Evolutionary conservation across 2,888 invertebrate species (phyloP), one percentile per base, ranked within the genome.

Genomic region (Bursaphelenchus okinawaensis): DNA sequence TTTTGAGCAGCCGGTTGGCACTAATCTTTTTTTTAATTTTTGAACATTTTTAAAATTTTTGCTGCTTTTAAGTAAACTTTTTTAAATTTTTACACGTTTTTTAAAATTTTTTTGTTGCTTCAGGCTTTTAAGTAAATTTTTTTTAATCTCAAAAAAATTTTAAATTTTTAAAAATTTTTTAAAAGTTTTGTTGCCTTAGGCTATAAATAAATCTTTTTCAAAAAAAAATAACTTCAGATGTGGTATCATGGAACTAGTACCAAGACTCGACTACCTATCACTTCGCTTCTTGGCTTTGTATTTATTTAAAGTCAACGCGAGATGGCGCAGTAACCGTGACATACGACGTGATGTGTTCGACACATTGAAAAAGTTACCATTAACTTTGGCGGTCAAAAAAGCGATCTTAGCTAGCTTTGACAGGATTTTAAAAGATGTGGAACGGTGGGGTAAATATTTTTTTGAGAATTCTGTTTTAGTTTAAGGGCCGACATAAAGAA

Each of bases 361-460:
- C n/a, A 57, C 54, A 51, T 50, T 70, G 57, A 55, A 50, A 31
- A 29, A 29, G 16, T 69, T 64, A 65, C 50, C 56, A 12, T 51
- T 70, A n/a, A 63, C 61, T 9, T 40, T 52, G 51, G 20, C 52
- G 31, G 40, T 63, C 24, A 60, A 65, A 56, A 22, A 50, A 19
- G 51, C 57, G 19, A 65, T 70, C 24, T 50, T 61, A 8, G 70
- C 66, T 27, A 50, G 61, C 7, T 50, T 70, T 19, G 58, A 66
- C 19, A 67, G 70, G 51, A 59, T 65, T 16, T 65, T 71, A 26
- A 52, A 63, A 7, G 70, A 70, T 27, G 60, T 70, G 4, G 31
- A 56, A 26, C 57, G 70, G 27, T 70, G 70, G 70, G 67, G 70
- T 70, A 50, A 31, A 58, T n/a, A n/a, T n/a, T n/a, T n/a, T n/a